Percentiles rank a stretch among this genome's conserved stretches.
These are phyloP conservation scores for Onthophagus taurus DNA, from an alignment of 1,140 invertebrate species.

Conservation along the genomic window DNA sequence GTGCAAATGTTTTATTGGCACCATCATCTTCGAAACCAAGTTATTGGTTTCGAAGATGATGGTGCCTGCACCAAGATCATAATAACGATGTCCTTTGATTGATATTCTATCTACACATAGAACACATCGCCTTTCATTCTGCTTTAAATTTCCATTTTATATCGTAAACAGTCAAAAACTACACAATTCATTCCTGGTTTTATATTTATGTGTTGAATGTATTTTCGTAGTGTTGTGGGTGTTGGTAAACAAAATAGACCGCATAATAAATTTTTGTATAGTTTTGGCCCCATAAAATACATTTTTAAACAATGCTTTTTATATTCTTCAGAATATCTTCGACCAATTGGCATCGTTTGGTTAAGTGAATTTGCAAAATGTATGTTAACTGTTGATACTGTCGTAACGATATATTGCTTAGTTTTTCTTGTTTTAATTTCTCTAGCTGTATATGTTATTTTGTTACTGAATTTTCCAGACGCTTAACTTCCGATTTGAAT, in stretches of 20 bases:
- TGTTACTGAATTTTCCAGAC: no score
- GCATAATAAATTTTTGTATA: constrained; percentile 2
- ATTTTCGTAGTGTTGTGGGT: not conserved
- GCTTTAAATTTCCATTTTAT: not conserved
- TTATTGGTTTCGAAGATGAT: no score
- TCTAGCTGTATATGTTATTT: no score
- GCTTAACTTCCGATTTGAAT: no score
- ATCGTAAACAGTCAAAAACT: constrained; percentile 1
- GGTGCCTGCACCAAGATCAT: constrained; percentile 1
- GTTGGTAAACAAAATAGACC: constrained; percentile 6
- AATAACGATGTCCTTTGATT: not conserved
- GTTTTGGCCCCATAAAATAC: constrained; percentile 11
- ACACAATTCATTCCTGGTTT: constrained; percentile 2
- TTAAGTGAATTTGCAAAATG: no score
- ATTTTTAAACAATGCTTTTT: constrained; percentile 9
- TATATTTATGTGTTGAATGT: not conserved
- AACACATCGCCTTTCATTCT: not conserved
- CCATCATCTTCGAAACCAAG: constrained; percentile 6
- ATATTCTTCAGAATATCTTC: constrained; percentile 9
- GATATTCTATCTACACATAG: constrained; percentile 12
- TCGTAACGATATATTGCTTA: no score
- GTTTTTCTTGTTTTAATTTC: no score
- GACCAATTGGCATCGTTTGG: no score
- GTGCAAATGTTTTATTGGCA: not conserved
- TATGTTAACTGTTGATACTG: no score